Evolutionary conservation across 2,797 vertebrate genomes (phyloP).

Genomic region (Sciurus carolinensis): DNA sequence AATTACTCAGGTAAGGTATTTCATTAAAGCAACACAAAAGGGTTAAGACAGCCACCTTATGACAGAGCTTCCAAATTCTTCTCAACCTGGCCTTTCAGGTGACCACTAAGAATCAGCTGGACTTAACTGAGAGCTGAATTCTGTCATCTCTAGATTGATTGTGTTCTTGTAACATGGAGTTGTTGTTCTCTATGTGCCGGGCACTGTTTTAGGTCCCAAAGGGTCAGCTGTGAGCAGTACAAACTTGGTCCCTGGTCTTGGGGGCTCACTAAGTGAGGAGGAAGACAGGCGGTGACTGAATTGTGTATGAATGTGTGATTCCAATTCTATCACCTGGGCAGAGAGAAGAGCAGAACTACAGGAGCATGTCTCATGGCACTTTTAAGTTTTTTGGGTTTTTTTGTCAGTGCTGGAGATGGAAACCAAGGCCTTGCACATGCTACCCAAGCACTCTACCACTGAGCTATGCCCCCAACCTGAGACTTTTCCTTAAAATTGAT

Average conservation of each 20-base stretch:
- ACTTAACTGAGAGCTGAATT: neutral
- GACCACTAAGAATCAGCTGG: neutral
- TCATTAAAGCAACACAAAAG: neutral
- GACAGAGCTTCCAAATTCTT: neutral
- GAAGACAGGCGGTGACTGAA: neutral
- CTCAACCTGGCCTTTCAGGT: neutral
- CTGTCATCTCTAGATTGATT: neutral
- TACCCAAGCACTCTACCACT: neutral
- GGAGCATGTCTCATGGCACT: neutral
- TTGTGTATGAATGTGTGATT: fast-evolving
- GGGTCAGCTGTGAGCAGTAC: neutral
- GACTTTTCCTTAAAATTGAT: neutral
- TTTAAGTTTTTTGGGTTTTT: no score
- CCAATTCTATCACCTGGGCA: neutral
- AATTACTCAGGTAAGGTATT: neutral
- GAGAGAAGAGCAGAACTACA: neutral
- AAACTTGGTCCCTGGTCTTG: neutral
- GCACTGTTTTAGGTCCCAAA: neutral
- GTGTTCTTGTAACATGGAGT: neutral
- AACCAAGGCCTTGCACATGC: neutral
- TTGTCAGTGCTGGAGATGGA: neutral
- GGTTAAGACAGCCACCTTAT: neutral
- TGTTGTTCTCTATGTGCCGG: neutral
- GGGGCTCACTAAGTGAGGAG: neutral
- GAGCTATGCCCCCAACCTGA: neutral